phyloP scores from a whole-genome alignment of 2,888 invertebrate genomes.

The Chymomyza amoena region DNA sequence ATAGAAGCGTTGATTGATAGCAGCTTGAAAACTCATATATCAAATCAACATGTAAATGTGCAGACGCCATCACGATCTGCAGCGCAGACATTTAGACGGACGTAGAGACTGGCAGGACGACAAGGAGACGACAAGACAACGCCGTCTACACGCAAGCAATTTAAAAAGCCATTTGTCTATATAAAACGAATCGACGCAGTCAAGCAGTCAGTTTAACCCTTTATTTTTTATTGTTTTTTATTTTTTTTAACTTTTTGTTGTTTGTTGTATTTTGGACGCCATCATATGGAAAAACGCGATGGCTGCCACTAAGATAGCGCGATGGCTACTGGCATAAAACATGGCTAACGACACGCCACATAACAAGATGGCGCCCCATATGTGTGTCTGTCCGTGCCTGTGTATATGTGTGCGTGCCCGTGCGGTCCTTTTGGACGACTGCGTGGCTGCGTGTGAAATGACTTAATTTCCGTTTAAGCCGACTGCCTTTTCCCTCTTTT shows the following conservation, averaged over 20 bases:
- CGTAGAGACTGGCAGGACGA: neutral
- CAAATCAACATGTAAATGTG: conserved; percentile 64
- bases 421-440: conserved; percentile 19
- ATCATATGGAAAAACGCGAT: conserved; percentile 19
- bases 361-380: conserved; percentile 35
- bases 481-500: conserved; percentile 1
- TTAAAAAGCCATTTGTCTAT: conserved; percentile 64
- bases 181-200: conserved; percentile 30
- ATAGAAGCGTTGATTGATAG: conserved; percentile 61
- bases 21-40: conserved; percentile 57
- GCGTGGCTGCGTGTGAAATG: conserved; percentile 50
- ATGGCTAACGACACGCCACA: conserved; percentile 45
- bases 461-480: conserved; percentile 49
- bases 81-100: conserved; percentile 10
- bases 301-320: conserved; percentile 29
- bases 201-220: conserved; percentile 9
- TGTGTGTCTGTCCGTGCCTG: neutral
- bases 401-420: conserved; percentile 1
- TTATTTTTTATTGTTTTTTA: neutral
- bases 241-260: neutral
- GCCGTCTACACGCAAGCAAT: conserved; percentile 61
- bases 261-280: conserved; percentile 14
- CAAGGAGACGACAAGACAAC: conserved; percentile 27
- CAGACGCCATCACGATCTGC: conserved; percentile 8
- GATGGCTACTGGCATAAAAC: conserved; percentile 26